phyloP scores from a whole-genome alignment of 2,888 invertebrate species.

The Vesta saturnalis region DNA sequence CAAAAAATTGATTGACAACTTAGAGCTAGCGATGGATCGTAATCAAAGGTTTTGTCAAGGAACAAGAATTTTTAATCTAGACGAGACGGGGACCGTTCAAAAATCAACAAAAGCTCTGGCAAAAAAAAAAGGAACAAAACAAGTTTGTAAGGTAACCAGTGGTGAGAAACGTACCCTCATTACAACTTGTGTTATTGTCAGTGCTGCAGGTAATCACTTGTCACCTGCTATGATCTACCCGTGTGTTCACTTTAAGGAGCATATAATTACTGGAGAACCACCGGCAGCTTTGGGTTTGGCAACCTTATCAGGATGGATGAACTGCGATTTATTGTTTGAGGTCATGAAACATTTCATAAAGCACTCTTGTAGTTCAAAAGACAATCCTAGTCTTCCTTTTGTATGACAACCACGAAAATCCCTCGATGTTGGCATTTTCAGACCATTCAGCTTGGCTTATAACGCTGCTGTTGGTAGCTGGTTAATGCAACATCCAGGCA shows the following conservation, averaged over 20 bases:
- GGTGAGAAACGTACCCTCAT: constrained; percentile 53
- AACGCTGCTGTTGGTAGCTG: constrained; percentile 53
- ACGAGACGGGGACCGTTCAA: not conserved
- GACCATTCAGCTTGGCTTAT: too few relatives aligned
- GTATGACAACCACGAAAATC: constrained; percentile 53
- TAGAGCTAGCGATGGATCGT: constrained; percentile 35
- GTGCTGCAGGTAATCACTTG: constrained; percentile 48
- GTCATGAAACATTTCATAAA: constrained; percentile 56
- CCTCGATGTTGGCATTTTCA: constrained; percentile 48
- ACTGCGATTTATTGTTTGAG: constrained; percentile 49
- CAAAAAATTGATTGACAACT: not conserved
- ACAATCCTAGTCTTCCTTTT: constrained; percentile 51
- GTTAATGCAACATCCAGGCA: constrained; percentile 57
- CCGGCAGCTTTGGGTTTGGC: constrained; percentile 53
- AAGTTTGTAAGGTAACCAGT: constrained; percentile 51
- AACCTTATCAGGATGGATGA: constrained; percentile 56
- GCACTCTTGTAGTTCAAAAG: constrained; percentile 41
- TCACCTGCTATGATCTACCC: constrained; percentile 56
- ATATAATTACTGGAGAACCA: constrained; percentile 54
- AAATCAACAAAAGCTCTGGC: too few relatives aligned
- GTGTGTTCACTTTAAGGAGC: constrained; percentile 49
- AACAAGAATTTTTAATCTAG: not conserved
- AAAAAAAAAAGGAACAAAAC: constrained; percentile 43
- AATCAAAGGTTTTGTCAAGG: not conserved
- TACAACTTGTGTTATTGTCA: constrained; percentile 51